A percentile compares a stretch with the other conserved stretches of the same genome.
These are phyloP conservation scores for Eremophila alpestris DNA, from an alignment of 2,797 vertebrate species.

Conservation along the genomic window DNA sequence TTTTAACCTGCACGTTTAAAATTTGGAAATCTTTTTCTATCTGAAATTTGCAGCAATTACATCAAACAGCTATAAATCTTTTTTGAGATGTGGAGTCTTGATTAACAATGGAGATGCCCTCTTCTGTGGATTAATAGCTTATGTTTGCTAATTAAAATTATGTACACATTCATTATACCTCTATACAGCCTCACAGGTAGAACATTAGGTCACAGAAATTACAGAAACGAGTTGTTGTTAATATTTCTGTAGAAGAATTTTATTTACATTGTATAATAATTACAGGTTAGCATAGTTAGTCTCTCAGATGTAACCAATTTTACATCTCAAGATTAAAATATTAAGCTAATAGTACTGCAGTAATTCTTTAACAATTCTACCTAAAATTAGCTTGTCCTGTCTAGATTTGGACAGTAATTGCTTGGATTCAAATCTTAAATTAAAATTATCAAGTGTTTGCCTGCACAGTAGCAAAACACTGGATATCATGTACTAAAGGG, in stretches of 20 bases:
- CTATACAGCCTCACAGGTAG: background rate
- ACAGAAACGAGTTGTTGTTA: background rate
- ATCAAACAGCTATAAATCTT: background rate
- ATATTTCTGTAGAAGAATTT: background rate
- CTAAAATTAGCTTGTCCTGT: background rate
- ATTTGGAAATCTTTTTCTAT: background rate
- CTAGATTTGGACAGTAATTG: background rate
- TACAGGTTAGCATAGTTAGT: background rate
- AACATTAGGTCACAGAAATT: background rate
- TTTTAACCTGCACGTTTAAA: background rate
- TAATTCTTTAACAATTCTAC: background rate
- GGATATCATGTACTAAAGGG: background rate
- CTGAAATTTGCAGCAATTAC: background rate
- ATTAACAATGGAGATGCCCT: background rate
- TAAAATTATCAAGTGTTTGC: background rate
- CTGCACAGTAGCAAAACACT: background rate
- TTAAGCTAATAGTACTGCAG: background rate
- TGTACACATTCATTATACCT: background rate
- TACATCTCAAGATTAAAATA: conserved; percentile 3
- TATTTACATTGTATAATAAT: background rate
- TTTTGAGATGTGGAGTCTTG: background rate
- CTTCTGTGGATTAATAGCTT: background rate
- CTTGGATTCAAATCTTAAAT: background rate
- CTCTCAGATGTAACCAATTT: background rate
- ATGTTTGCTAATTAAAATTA: background rate